Evolutionary conservation across 2,888 invertebrate genomes (phyloP).

Genomic region (Iphiclides podalirius): DNA sequence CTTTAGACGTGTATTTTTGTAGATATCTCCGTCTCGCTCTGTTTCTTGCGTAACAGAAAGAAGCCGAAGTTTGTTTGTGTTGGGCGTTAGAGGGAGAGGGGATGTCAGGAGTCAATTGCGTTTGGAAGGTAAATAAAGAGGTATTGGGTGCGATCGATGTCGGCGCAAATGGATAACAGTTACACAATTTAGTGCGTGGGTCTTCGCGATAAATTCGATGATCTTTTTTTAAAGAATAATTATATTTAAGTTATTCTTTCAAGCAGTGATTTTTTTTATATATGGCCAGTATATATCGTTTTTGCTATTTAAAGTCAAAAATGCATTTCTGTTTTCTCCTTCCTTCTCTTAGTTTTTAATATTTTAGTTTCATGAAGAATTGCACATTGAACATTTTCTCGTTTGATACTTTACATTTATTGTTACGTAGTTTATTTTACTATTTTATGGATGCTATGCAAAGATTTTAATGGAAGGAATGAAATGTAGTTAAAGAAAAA

Average conservation of each 20-base stretch:
- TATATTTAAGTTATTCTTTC: too few relatives aligned
- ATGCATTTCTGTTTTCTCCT: neutral
- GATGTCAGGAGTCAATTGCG: constrained; percentile 54
- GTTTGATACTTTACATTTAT: too few relatives aligned
- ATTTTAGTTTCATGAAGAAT: too few relatives aligned
- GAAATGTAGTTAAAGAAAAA: too few relatives aligned
- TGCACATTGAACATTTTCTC: too few relatives aligned
- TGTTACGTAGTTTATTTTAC: too few relatives aligned
- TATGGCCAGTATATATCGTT: too few relatives aligned
- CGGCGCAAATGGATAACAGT: neutral
- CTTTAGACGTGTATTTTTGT: constrained; percentile 37
- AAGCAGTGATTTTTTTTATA: too few relatives aligned
- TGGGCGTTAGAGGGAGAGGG: constrained; percentile 53
- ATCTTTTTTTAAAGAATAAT: neutral
- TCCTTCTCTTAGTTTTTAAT: too few relatives aligned
- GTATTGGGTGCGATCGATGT: constrained; percentile 54
- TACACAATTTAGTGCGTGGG: neutral
- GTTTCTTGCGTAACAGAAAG: constrained; percentile 68
- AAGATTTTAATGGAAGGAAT: too few relatives aligned
- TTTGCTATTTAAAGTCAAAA: too few relatives aligned
- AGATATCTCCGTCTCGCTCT: constrained; percentile 49
- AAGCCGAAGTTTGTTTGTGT: constrained; percentile 64
- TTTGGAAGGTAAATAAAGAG: constrained; percentile 66
- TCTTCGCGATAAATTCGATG: neutral
- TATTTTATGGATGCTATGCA: too few relatives aligned